Conservation (phyloP, 2,797 vertebrate genomes). For the Tapera naevia region DNA sequence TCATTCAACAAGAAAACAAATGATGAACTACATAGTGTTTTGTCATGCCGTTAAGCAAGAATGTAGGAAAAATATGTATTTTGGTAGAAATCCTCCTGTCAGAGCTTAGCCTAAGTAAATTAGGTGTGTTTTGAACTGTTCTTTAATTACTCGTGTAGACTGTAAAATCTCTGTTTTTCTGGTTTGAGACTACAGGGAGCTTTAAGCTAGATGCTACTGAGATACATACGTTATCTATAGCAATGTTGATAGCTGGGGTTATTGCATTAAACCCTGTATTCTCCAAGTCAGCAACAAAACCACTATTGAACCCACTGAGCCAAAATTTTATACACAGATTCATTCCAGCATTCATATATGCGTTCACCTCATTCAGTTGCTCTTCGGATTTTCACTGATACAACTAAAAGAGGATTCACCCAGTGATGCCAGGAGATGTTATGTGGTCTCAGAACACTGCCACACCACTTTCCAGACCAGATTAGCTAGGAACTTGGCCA, state of each 20-base stretch:
- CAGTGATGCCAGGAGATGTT: neutral
- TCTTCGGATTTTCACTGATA: neutral
- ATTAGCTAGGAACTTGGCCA: neutral
- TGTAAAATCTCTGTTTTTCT: neutral
- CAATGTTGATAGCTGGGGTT: neutral
- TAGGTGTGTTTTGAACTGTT: neutral
- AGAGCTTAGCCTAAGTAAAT: neutral
- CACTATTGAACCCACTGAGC: neutral
- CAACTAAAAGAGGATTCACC: neutral
- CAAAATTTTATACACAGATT: neutral
- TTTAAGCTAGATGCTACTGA: neutral
- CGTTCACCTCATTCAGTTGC: neutral
- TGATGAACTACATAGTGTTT: neutral
- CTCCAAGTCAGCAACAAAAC: neutral
- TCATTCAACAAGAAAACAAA: slow-evolving; percentile 27
- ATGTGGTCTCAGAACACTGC: neutral
- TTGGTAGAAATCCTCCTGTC: neutral
- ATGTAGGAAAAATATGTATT: neutral
- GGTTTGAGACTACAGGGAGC: neutral
- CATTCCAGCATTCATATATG: neutral
- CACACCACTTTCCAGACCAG: neutral
- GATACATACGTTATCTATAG: neutral
- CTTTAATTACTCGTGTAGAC: neutral
- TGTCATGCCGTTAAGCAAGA: slow-evolving; percentile 5
- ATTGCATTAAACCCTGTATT: neutral